phyloP scores from a whole-genome alignment of 92 coral and sea anemone genomes.

The Epizoanthus ramosus region DNA sequence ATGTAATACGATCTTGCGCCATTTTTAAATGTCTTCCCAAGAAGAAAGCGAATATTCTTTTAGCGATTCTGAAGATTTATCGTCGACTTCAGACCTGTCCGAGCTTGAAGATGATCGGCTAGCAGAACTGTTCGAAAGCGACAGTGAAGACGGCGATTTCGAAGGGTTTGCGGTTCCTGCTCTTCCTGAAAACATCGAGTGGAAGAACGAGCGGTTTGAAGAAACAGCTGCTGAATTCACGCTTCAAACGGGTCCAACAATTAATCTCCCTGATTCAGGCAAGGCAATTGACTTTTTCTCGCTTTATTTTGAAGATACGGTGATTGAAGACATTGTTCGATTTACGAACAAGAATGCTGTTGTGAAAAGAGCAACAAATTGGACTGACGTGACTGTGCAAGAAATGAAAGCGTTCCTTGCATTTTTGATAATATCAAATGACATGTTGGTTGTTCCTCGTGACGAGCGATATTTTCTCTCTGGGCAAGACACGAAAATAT shows the following conservation, averaged over 20 bases:
- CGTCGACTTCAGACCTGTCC: conserved; percentile 28
- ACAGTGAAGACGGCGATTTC: conserved; percentile 39
- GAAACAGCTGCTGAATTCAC: conserved; percentile 27
- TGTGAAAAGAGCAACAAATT: conserved; percentile 34
- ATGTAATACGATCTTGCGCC: not conserved
- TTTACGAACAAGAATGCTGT: conserved; percentile 50
- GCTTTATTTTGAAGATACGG: conserved; percentile 30
- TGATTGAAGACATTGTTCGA: conserved; percentile 36
- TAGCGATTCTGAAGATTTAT: not conserved
- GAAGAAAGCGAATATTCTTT: conserved; percentile 1
- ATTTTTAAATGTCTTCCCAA: conserved; percentile 4
- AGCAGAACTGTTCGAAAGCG: conserved; percentile 40
- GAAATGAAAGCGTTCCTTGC: conserved; percentile 52
- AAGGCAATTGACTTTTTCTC: conserved; percentile 52
- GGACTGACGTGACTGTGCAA: conserved; percentile 36
- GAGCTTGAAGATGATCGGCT: conserved; percentile 35
- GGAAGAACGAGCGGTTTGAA: conserved; percentile 35
- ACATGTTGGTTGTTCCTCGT: conserved; percentile 50
- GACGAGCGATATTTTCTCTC: conserved; percentile 48
- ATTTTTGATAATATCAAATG: conserved; percentile 49
- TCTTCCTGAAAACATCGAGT: conserved; percentile 35
- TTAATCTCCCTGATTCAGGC: conserved; percentile 38
- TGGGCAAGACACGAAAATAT: conserved; percentile 25
- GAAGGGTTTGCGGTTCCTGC: conserved; percentile 37
- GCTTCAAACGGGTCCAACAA: conserved; percentile 42